Base-by-base conservation (phyloP, 2,113 vertebrate genomes). In the Lathamus discolor region DNA sequence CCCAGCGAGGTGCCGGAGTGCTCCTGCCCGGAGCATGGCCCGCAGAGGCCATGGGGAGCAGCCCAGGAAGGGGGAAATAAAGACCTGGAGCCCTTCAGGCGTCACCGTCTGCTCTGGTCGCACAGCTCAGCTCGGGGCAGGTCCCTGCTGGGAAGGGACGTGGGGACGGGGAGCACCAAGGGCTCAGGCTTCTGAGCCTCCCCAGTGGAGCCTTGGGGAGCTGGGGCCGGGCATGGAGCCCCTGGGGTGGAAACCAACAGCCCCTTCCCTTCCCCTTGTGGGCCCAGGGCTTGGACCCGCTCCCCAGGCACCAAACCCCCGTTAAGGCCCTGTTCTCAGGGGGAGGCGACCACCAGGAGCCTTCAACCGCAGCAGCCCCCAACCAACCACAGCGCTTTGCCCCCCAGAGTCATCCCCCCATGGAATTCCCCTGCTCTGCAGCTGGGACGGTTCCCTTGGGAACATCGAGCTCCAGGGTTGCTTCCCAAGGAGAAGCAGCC, bases 351-450 rank as follows among this genome's bases (percentile, higher is more conserved):
- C 54, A 23, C 22, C 57, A 24, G 57, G 33, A 35, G 33, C 57
- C 55, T 59, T 59, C 13, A 23, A 7, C 13, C 57, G 9, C 55
- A 15, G 19, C 55, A 59, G 57, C 57, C 35, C 59, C 35, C 59
- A 25, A 17, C 4, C 24, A 37, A 37, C 23, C 27, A 19, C 17
- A 68, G 37, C 52, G 33, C 46, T 39, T 28, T 1, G 8, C 13
- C 48, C 24, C 5, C 11, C 14, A 0, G 13, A 3, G 29, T 14
- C 8, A 6, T 7, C 19, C 15, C 15, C 9, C 4, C 8, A 19
- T 3, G 8, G 19, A 22, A 9, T 14, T 22, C 55, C 5, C 9
- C 13, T 24, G 57, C 57, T 68, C 52, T 11, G 44, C 43, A 24
- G 24, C 37, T 11, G 33, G 57, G 52, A 41, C 2, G 4, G 9